These are phyloP conservation scores for Ophthalmolycus amberensis DNA, from an alignment of 2,113 vertebrate species.

Conservation along the genomic window DNA sequence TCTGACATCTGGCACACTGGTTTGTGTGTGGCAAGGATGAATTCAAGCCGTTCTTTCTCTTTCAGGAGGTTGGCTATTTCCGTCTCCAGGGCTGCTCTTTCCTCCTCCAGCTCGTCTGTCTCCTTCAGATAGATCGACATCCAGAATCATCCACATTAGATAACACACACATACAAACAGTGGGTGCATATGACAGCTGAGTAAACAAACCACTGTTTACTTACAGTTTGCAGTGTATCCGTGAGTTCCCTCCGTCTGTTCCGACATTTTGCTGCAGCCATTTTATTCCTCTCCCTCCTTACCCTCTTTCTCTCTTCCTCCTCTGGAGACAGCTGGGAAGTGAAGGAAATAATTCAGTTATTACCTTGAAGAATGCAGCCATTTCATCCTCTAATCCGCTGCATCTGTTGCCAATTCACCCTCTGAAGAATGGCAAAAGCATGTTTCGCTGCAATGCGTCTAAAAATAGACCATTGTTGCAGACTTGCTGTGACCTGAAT, in stretches of 20 bases:
- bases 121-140: conserved; percentile 84
- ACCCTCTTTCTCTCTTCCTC: conserved; percentile 96
- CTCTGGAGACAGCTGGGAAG: conserved; percentile 91
- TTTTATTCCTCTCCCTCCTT: conserved; percentile 98
- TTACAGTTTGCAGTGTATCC: conserved; percentile 94
- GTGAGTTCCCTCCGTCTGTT: conserved; percentile 96
- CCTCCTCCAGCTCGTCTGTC: conserved; percentile 94
- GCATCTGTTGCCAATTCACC: conserved; percentile 58
- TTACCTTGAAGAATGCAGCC: conserved; percentile 55
- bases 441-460: conserved; percentile 81
- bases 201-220: conserved; percentile 77
- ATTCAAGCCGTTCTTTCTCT: conserved; percentile 96
- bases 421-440: conserved; percentile 69
- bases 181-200: conserved; percentile 60
- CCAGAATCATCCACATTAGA: conserved; percentile 57
- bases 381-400: conserved; percentile 58
- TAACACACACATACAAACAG: conserved; percentile 33
- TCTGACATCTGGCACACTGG: conserved; percentile 93
- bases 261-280: conserved; percentile 98
- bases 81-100: conserved; percentile 90
- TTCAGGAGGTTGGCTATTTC: conserved; percentile 95
- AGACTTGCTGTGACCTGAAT: conserved; percentile 87
- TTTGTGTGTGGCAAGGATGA: conserved; percentile 92
- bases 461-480: conserved; percentile 88
- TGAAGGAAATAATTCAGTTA: conserved; percentile 61